Evolutionary conservation across 2,113 vertebrate genomes (phyloP).

Genomic region (Motacilla tschutschensis): DNA sequence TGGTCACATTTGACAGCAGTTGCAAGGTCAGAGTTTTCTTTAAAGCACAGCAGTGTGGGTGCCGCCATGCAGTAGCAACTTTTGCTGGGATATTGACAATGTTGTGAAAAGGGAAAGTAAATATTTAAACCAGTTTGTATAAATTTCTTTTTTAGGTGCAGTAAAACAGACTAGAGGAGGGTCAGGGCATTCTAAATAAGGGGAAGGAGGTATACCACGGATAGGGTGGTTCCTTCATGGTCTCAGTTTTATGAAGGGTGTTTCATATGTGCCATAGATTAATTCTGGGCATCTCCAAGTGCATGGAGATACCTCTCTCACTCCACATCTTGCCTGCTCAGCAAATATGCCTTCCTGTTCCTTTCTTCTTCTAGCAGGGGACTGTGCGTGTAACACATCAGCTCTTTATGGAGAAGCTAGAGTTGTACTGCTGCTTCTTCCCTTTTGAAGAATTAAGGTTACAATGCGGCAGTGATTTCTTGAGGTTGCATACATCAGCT

Average conservation of each 20-base stretch:
- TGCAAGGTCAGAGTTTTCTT: neutral
- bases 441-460: neutral
- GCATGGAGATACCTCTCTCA: neutral
- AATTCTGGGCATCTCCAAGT: neutral
- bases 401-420: neutral
- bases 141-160: neutral
- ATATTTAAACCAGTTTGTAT: neutral
- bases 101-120: neutral
- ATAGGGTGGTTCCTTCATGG: neutral
- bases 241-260: neutral
- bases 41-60: neutral
- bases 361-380: neutral
- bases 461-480: neutral
- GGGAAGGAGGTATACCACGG: neutral
- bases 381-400: neutral
- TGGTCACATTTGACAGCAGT: neutral
- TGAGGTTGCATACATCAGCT: neutral
- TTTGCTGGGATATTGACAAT: neutral
- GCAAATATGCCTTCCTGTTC: neutral
- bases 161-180: neutral
- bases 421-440: neutral
- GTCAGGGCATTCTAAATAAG: neutral
- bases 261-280: neutral
- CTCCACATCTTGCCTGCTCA: neutral
- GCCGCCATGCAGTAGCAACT: neutral